Evolutionary conservation across 2,797 vertebrate species (phyloP).

Genomic region (Rachycentron canadum): DNA sequence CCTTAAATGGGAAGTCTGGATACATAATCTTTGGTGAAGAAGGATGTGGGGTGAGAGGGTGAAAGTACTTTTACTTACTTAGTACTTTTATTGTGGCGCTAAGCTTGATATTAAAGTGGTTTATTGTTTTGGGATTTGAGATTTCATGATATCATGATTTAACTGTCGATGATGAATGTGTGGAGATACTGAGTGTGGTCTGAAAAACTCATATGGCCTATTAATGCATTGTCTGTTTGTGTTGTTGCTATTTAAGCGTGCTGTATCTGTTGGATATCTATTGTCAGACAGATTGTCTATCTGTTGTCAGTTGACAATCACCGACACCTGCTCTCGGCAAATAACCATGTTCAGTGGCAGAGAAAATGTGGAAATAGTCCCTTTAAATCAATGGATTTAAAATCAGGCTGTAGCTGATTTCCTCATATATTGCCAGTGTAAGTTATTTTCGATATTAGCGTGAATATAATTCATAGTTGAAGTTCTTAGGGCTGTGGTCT

Average conservation of each 20-base stretch:
- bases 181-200: neutral
- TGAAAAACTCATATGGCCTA: neutral
- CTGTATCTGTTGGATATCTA: too few species aligned
- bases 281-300: too few species aligned
- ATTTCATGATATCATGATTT: too few species aligned
- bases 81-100: neutral
- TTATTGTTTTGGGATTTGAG: constrained; percentile 13
- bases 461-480: neutral
- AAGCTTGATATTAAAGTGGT: neutral
- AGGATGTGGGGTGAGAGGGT: neutral
- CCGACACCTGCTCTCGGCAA: too few species aligned
- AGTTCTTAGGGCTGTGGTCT: neutral
- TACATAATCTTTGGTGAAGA: neutral
- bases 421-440: neutral
- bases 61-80: neutral
- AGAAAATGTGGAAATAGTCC: too few species aligned
- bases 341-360: too few species aligned
- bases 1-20: constrained; percentile 6
- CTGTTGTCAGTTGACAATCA: too few species aligned
- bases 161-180: neutral
- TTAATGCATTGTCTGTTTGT: neutral
- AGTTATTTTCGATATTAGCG: constrained; percentile 2
- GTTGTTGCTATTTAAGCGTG: too few species aligned
- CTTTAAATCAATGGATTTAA: neutral
- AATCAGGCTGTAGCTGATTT: neutral